Conservation (phyloP, 2,888 invertebrate genomes). For the Nematopogon swammerdamellus region DNA sequence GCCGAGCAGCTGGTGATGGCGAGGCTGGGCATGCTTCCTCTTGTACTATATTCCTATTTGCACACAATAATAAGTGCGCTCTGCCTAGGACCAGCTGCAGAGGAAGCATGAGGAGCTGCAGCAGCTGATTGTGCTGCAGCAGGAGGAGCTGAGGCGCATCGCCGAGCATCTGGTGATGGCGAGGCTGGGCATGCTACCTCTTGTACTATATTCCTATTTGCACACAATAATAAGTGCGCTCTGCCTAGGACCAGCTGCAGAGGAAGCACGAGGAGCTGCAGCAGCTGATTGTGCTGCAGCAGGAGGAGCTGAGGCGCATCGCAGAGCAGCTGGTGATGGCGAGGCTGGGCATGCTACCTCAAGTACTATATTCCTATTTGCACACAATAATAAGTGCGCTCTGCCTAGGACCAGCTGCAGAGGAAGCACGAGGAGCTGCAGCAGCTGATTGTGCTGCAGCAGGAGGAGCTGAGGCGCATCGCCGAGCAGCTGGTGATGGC, state of each 20-base stretch:
- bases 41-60: too few relatives aligned
- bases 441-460: too few relatives aligned
- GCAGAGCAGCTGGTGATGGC: constrained; percentile 85
- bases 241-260: constrained; percentile 65
- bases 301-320: constrained; percentile 79
- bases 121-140: constrained; percentile 79
- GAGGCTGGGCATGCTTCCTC: constrained; percentile 67
- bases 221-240: too few relatives aligned
- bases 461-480: too few relatives aligned
- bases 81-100: constrained; percentile 65
- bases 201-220: too few relatives aligned
- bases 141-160: constrained; percentile 79
- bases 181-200: constrained; percentile 67
- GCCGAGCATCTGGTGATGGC: constrained; percentile 85
- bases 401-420: too few relatives aligned
- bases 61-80: too few relatives aligned
- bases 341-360: constrained; percentile 67
- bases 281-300: constrained; percentile 79
- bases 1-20: constrained; percentile 85
- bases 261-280: constrained; percentile 84
- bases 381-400: too few relatives aligned
- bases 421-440: too few relatives aligned
- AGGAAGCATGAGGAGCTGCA: constrained; percentile 84
- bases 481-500: too few relatives aligned
- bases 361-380: too few relatives aligned